Evolutionary conservation across 2,113 vertebrate genomes (phyloP).

Genomic region (Nerophis lumbriciformis): DNA sequence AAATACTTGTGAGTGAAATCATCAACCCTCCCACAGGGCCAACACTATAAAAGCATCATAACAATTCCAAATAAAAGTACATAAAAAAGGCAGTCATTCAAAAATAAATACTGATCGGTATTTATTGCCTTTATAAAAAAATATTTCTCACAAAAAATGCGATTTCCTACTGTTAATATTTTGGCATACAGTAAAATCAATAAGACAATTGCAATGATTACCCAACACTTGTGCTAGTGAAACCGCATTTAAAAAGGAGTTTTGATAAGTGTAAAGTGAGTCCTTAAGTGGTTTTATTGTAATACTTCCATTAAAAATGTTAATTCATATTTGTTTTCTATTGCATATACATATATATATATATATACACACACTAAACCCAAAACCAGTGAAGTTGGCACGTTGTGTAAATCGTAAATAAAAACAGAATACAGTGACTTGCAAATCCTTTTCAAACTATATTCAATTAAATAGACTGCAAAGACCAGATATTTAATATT

Average conservation of each 20-base stretch:
- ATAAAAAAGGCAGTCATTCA: neutral
- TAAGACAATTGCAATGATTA: constrained; percentile 5
- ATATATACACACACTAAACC: too few species aligned
- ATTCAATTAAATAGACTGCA: too few species aligned
- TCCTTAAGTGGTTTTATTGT: neutral
- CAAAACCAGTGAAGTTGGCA: too few species aligned
- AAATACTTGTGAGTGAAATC: too few species aligned
- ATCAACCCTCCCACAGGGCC: neutral
- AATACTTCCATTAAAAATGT: neutral
- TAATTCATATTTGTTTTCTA: too few species aligned
- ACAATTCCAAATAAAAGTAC: neutral
- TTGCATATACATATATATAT: too few species aligned
- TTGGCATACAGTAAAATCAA: constrained; percentile 11
- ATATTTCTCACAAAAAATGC: neutral
- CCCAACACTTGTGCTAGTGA: neutral
- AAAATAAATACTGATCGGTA: neutral
- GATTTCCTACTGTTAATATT: neutral
- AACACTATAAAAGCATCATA: neutral
- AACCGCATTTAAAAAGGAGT: neutral
- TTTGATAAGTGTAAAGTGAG: neutral
- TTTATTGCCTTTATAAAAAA: neutral
- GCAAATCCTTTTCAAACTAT: too few species aligned
- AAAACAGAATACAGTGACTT: too few species aligned
- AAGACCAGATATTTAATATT: too few species aligned
- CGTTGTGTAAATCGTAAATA: too few species aligned